Evolutionary conservation across 92 coral and sea anemone species (phyloP), one percentile per base, ranked within the genome.

Genomic region (Scolanthus callimorphus): DNA sequence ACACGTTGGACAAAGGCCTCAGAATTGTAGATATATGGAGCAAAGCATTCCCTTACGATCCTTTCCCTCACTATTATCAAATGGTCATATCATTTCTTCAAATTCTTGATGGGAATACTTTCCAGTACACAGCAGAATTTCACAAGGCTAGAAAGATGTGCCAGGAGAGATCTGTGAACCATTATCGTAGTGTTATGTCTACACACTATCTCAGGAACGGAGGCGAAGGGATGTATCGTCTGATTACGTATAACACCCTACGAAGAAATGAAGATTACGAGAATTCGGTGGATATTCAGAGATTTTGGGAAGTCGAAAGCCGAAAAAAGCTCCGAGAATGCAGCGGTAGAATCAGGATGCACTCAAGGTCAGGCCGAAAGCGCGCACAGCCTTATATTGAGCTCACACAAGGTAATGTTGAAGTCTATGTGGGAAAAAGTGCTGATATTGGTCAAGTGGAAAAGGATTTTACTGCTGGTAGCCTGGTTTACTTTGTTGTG

Each of bases 401-500:
- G 37, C 77, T 89, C 29, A 57, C 77, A 4, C 76, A 85, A 67
- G 97, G 92, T 0, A 82, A 80, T 11, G 70, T 89, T n/a, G 92
- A 80, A 31, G 77, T 89, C 15, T 77, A 80, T 31, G 97, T 89
- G 22, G 92, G 89, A 3, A 89, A 89, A 69, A 76, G 52, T 24
- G 92, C 89, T 13, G 97, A 63, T 30, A 81, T 85, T 53, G 97
- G 97, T 20, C 54, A 68, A 43, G 83, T 73, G 37, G 92, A 78
- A 23, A 71, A 65, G 49, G 78, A 85, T 56, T 89, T 80, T 46
- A 60, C 55, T 1, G 61, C 57, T 9, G 92, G 91, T 1, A 76
- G 79, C 37, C 65, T 80, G 50, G 97, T 85, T 39, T 89, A 89
- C 55, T 89, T 89, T 60, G 97, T 89, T 34, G 85, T 85, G 21